phyloP scores from a whole-genome alignment of 1,140 invertebrate genomes.

The Sarcophaga peregrina region DNA sequence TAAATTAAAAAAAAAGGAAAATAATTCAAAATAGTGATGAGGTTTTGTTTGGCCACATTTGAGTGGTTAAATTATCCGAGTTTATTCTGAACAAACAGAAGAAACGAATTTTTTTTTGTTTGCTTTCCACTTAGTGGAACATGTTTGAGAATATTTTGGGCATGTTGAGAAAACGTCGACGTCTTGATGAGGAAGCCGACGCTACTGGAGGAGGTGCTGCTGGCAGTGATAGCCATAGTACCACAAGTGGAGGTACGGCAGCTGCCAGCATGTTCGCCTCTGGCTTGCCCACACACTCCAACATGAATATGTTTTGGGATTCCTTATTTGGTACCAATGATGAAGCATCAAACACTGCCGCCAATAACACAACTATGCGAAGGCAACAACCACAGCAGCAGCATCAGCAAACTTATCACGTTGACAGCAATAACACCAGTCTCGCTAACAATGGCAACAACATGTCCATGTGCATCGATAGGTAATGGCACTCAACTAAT shows the following conservation, averaged over 20 bases:
- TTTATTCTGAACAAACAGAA: too few species aligned
- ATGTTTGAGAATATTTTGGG: constrained; percentile 62
- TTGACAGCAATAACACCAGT: neutral
- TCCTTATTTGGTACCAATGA: constrained; percentile 33
- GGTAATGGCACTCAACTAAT: constrained; percentile 6
- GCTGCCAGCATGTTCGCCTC: constrained; percentile 18
- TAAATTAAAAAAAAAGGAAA: too few species aligned
- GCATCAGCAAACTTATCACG: neutral
- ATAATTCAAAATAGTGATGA: too few species aligned
- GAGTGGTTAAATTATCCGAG: too few species aligned
- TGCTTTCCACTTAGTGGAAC: neutral
- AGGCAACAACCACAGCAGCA: neutral
- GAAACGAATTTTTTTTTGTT: neutral
- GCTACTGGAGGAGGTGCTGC: constrained; percentile 39
- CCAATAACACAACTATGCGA: neutral
- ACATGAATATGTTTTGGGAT: constrained; percentile 37
- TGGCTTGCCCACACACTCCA: neutral
- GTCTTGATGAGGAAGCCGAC: constrained; percentile 43
- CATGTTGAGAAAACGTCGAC: constrained; percentile 60
- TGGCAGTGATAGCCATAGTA: constrained; percentile 35
- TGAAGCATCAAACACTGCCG: constrained; percentile 29
- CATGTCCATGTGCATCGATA: neutral
- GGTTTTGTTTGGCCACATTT: too few species aligned
- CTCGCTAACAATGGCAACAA: neutral
- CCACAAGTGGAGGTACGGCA: constrained; percentile 10